Base-by-base conservation (phyloP, 2,888 invertebrate species). In the Acleris laterana region DNA sequence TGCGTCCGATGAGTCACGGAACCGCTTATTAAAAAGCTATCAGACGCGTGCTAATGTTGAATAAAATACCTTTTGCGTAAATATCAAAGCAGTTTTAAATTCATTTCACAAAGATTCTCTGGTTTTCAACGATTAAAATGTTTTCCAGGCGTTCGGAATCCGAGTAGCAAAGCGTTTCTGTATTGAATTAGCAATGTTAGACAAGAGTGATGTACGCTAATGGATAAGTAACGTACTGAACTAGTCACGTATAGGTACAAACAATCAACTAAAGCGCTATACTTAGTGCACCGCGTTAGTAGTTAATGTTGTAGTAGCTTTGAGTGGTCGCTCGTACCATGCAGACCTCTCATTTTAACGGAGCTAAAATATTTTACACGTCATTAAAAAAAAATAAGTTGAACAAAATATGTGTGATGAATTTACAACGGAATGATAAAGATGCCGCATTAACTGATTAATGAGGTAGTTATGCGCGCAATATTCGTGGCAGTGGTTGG, bases 221-320 rank as follows among this genome's bases (percentile, higher is more conserved):
- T 86, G 82, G 81, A 73, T 76, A 81, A 82, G 82, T 84, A 84
- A 83, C 82, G 83, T 85, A 82, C 76, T 77, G 82, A 78, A 77
- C 79, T 79, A 81, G 81, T 81, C 82, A 81, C 80, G 83, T 83
- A 80, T 80, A n/a, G n/a, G n/a, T n/a, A 80, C 79, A 62, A 81
- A 82, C 80, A 77, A 78, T 83, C 78, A 81, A 82, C 79, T 78
- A 73, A 71, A 72, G 74, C 75, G 74, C 73, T 77, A 73, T 77
- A 76, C 80, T 74, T 82, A 83, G 83, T 81, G 51, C 19, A 56
- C 51, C 51, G 56, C 65, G 57, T 61, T 53, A 38, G 52, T 65
- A 59, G 46, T 59, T 52, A 62, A 62, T 57, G 61, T 55, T 50
- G 46, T 50, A 55, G 60, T 50, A n/a, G 42, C 53, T n/a, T 38